Percentiles rank a stretch among this genome's conserved stretches.
Conservation (phyloP, 2,113 vertebrate genomes). For the Podarcis cretensis region DNA sequence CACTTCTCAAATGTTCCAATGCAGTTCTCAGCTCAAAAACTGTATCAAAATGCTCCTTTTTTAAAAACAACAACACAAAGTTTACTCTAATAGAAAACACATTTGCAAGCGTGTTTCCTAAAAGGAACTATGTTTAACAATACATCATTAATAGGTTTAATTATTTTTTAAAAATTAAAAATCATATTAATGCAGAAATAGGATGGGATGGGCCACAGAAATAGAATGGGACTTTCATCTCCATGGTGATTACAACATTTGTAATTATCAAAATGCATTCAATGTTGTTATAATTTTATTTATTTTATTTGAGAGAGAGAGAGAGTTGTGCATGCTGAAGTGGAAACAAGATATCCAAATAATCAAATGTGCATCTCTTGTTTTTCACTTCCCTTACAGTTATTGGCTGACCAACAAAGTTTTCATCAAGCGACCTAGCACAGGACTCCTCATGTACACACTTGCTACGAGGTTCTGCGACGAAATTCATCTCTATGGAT, state of each 20-base stretch:
- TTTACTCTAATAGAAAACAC: neutral
- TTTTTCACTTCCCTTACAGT: slow-evolving; percentile 72
- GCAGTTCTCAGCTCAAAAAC: neutral
- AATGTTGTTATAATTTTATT: neutral
- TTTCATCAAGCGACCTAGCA: slow-evolving; percentile 90
- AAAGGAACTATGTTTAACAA: neutral
- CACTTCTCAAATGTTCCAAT: neutral
- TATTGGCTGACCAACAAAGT: slow-evolving; percentile 92
- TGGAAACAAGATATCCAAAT: neutral
- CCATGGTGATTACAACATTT: neutral
- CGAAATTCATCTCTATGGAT: slow-evolving; percentile 90
- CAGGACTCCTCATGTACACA: slow-evolving; percentile 90
- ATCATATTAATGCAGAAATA: neutral
- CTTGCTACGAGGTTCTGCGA: slow-evolving; percentile 90
- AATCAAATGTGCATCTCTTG: neutral
- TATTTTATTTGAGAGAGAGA: neutral
- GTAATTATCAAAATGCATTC: neutral
- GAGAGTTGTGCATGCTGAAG: neutral
- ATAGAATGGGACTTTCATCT: neutral
- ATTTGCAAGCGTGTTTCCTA: neutral
- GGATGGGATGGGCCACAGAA: neutral
- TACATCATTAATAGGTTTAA: neutral
- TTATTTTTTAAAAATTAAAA: neutral
- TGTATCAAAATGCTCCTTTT: neutral
- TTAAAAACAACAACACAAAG: no score